A percentile compares a stretch with the other conserved stretches of the same genome.
Conservation (phyloP, 2,113 vertebrate genomes). For the Promerops cafer region DNA sequence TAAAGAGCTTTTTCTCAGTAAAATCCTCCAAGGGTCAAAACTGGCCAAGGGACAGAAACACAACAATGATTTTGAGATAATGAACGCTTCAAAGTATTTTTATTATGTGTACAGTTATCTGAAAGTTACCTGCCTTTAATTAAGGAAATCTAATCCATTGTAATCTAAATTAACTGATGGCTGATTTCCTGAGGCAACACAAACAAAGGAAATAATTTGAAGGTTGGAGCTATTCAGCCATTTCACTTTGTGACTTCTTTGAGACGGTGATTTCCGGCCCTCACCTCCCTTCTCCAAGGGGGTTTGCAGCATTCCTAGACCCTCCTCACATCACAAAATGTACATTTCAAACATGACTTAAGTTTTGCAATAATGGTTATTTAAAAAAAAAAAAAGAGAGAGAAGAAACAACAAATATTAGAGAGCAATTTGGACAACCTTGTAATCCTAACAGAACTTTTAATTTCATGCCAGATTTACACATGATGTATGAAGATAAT, state of each 20-base stretch:
- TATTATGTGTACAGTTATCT: neutral
- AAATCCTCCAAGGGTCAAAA: neutral
- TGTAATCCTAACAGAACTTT: neutral
- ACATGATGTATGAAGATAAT: neutral
- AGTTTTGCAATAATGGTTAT: neutral
- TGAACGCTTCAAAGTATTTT: neutral
- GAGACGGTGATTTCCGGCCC: neutral
- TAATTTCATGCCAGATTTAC: neutral
- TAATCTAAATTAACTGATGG: neutral
- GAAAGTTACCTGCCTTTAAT: neutral
- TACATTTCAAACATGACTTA: neutral
- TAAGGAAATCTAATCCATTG: neutral
- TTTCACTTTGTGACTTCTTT: neutral
- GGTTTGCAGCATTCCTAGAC: neutral
- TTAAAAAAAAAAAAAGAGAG: neutral
- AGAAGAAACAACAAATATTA: neutral
- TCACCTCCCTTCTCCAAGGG: rapidly evolving
- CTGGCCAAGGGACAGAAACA: neutral
- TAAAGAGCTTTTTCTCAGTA: neutral
- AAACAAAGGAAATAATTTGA: neutral
- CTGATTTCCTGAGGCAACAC: neutral
- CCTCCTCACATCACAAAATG: neutral
- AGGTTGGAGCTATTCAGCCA: neutral
- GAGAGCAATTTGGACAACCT: neutral
- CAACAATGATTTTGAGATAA: neutral